Evolutionary conservation across 1,140 invertebrate species (phyloP), one percentile per base, ranked within the genome.

Genomic region (Ceratitis capitata): DNA sequence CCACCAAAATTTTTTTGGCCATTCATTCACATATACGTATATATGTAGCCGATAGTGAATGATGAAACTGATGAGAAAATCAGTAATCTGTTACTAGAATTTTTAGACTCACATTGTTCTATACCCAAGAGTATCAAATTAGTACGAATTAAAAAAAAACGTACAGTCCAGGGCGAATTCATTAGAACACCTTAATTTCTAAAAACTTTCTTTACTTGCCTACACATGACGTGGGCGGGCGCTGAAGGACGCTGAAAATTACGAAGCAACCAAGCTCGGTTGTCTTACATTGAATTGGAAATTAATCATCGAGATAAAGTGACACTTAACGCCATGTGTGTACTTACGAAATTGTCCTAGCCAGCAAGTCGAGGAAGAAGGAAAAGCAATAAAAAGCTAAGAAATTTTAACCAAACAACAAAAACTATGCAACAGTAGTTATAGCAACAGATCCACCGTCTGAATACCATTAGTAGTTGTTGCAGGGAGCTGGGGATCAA

Each of bases 281-380:
- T n/a, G n/a, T n/a, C n/a, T n/a, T n/a, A n/a, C n/a, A 32, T 26
- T 78, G 39, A 78, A 78, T 78, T 78, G 69, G 69, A 78, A 45
- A 78, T 78, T 78, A 78, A 78, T 78, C 69, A 78, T 78, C 35
- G 69, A 78, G 69, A 78, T 78, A 78, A 78, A 78, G 69, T 78
- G 69, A 78, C 69, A 78, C 69, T 78, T 78, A 23, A 78, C 69
- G 69, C 69, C 69, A 78, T 78, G 69, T 35, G 69, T 45, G 45
- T 78, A 78, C 45, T 78, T 78, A 78, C 69, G 39, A 78, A 45
- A 39, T 78, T 78, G 69, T 35, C 42, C 69, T 42, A 26, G 42
- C 7, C n/a, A n/a, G n/a, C n/a, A 12, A 23, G 10, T 19, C n/a
- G n/a, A n/a, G 32, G 1, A 7, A 78, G 14, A 47, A 84, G 61